Conservation (phyloP, 2,113 vertebrate species). For the Psophia crepitans region DNA sequence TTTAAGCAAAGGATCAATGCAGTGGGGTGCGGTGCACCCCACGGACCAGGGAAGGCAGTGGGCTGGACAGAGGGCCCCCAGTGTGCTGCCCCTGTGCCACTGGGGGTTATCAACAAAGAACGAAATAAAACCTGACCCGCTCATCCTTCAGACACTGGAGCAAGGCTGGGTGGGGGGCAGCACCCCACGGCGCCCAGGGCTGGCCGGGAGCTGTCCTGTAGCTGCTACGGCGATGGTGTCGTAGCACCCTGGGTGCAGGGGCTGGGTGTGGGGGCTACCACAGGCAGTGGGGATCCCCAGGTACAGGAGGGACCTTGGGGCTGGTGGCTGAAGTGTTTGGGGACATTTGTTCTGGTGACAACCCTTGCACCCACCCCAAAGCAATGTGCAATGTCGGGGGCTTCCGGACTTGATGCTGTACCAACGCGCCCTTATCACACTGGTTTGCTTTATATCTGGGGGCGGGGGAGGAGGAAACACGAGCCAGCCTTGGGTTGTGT, state of each 20-base stretch:
- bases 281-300: fast-evolving
- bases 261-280: fast-evolving
- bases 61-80: neutral
- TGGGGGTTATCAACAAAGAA: fast-evolving
- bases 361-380: neutral
- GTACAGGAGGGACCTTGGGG: fast-evolving
- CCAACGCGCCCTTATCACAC: fast-evolving
- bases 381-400: no score
- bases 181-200: fast-evolving
- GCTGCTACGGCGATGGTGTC: fast-evolving
- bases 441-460: fast-evolving
- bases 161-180: neutral
- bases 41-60: fast-evolving
- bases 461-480: fast-evolving
- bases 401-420: neutral
- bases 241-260: no score
- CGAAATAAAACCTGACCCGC: neutral
- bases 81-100: fast-evolving
- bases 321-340: neutral
- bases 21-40: neutral
- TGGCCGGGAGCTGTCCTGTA: fast-evolving
- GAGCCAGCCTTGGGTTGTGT: neutral
- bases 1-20: neutral
- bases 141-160: neutral
- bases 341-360: neutral